These are phyloP conservation scores for Phymastichus coffea DNA, from an alignment of 1,140 invertebrate genomes.

Conservation along the genomic window DNA sequence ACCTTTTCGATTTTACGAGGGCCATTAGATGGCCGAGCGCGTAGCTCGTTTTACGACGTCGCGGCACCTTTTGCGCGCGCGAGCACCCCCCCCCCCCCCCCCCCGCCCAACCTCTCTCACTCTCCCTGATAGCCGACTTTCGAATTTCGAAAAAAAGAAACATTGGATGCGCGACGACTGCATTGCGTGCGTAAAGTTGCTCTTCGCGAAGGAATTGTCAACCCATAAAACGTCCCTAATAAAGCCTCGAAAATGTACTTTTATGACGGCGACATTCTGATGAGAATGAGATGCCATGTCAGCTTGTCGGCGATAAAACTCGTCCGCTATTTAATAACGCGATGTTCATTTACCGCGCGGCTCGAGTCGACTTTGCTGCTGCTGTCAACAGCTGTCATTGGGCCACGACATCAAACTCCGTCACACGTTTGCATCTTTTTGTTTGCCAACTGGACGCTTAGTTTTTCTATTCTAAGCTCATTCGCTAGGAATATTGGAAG, in stretches of 20 bases:
- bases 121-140: slow-evolving; percentile 20
- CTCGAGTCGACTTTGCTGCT: too few relatives aligned
- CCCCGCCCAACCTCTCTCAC: background rate
- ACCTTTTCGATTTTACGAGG: slow-evolving; percentile 41
- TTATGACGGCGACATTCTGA: background rate
- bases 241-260: slow-evolving; percentile 17
- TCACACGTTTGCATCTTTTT: too few relatives aligned
- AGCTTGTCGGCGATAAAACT: slow-evolving; percentile 20
- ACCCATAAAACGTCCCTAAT: slow-evolving; percentile 21
- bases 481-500: too few relatives aligned
- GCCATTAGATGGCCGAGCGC: slow-evolving; percentile 39
- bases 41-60: slow-evolving; percentile 37
- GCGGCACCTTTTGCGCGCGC: slow-evolving; percentile 33
- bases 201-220: slow-evolving; percentile 5
- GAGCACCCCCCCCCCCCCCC: too few relatives aligned
- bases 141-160: slow-evolving; percentile 15
- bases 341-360: slow-evolving; percentile 12
- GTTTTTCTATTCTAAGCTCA: too few relatives aligned
- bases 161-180: too few relatives aligned
- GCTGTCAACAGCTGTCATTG: background rate
- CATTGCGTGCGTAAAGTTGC: background rate
- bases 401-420: too few relatives aligned
- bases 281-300: slow-evolving; percentile 4
- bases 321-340: slow-evolving; percentile 20
- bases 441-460: too few relatives aligned